Evolutionary conservation across 2,113 vertebrate genomes (phyloP).

Genomic region (Malaclemys terrapin): DNA sequence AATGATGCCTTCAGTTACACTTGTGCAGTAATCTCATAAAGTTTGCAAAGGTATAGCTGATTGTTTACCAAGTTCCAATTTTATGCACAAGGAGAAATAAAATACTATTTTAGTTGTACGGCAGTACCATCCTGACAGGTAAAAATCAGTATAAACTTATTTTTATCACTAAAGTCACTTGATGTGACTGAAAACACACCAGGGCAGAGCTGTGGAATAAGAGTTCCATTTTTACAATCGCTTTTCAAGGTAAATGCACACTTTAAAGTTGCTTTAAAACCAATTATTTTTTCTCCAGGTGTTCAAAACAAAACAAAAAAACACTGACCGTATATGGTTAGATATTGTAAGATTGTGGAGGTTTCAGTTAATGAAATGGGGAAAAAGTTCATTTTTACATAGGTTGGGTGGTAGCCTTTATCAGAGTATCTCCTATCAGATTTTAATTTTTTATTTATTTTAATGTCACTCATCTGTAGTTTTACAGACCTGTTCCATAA

Average conservation of each 20-base stretch:
- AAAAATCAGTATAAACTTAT: neutral
- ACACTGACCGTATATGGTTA: neutral
- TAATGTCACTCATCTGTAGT: slow-evolving; percentile 42
- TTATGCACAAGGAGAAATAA: neutral
- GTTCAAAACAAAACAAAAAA: neutral
- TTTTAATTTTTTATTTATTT: slow-evolving; percentile 50
- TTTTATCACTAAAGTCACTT: neutral
- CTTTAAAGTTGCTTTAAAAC: slow-evolving; percentile 8
- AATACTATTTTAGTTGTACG: slow-evolving; percentile 9
- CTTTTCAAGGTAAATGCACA: slow-evolving; percentile 26
- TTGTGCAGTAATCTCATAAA: slow-evolving; percentile 15
- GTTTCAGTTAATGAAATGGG: neutral
- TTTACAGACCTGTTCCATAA: slow-evolving; percentile 62
- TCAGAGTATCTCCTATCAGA: neutral
- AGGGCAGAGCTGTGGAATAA: neutral
- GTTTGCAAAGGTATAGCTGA: neutral
- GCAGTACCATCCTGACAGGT: neutral
- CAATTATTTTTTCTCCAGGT: slow-evolving; percentile 17
- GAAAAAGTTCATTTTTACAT: neutral
- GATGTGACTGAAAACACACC: neutral
- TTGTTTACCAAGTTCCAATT: neutral
- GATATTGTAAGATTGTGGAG: slow-evolving; percentile 6
- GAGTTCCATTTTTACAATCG: slow-evolving; percentile 28
- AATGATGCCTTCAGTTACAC: neutral
- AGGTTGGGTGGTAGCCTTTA: neutral